Percentiles rank a stretch among this genome's conserved stretches.
Evolutionary conservation across 1,140 invertebrate genomes (phyloP).

Genomic region (Marisa cornuarietis): DNA sequence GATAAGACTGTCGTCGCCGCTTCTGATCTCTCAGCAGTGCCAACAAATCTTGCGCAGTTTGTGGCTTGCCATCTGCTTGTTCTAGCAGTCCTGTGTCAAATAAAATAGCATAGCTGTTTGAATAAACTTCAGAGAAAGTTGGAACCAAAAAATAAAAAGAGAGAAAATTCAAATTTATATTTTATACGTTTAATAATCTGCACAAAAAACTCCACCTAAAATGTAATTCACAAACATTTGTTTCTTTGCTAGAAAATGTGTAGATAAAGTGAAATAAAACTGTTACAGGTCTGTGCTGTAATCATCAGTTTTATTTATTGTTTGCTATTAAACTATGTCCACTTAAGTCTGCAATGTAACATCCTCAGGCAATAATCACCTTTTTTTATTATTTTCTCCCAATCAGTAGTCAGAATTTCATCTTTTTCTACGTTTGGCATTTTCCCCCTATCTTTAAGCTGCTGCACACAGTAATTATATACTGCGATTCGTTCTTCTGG

Average conservation of each 20-base stretch:
- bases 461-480: conserved; percentile 50
- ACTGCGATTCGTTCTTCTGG: conserved; percentile 50
- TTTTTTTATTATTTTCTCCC: conserved; percentile 50
- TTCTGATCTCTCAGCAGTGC: conserved; percentile 58
- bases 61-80: conserved; percentile 37
- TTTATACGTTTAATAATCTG: not conserved
- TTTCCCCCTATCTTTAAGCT: conserved; percentile 40
- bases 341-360: too few species aligned
- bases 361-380: conserved; percentile 14
- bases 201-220: too few species aligned
- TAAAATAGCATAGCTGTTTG: not conserved
- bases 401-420: conserved; percentile 50
- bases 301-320: too few species aligned
- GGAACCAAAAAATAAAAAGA: not conserved
- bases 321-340: too few species aligned
- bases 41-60: conserved; percentile 51
- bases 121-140: not conserved
- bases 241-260: too few species aligned
- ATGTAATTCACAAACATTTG: too few species aligned
- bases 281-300: too few species aligned
- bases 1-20: conserved; percentile 58
- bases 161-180: not conserved
- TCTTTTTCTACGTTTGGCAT: conserved; percentile 40
- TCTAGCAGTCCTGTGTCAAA: conserved; percentile 24
- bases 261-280: too few species aligned